Evolutionary conservation across 2,888 invertebrate genomes (phyloP), one percentile per base, ranked within the genome.

Genomic region (Trachelus tabidus): DNA sequence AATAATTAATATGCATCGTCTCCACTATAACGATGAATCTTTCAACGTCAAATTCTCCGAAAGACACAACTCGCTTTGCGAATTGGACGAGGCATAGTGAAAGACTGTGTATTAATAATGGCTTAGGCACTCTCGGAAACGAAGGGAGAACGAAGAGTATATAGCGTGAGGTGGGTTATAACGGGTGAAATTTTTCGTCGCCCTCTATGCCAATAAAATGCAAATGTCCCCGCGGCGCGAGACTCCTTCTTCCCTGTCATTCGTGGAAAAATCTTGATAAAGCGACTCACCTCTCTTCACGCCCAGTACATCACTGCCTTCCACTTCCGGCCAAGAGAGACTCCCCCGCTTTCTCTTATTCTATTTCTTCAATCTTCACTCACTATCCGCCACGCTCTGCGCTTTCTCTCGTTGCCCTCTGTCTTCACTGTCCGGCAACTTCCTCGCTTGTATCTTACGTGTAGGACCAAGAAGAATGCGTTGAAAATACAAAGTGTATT

Each of bases 171-270:
- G 23, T 56, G 56, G 56, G 15, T 6, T 56, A 56, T 23, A 23
- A 23, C 23, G 56, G 56, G 56, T 56, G 56, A 56, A 15, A 56
- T 56, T 56, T 56, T 23, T 23, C 56, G 56, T 56, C 56, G 56
- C 56, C 56, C 56, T 56, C 56, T 56, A 56, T 23, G 56, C 56
- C 71, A 71, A 71, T 71, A 71, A 71, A 71, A 71, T 71, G 71
- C 71, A 71, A 71, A 71, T 71, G 31, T 71, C 71, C 71, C 56
- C 56, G 15, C 56, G 6, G 56, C 56, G 71, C 31, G 11, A 31
- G 71, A 71, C 15, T 35, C 35, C 35, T 12, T 34, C 34, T 3
- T 34, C 34, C 71, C 34, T 34, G 71, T 31, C 71, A 34, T 31
- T 71, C 31, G 34, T 15, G 34, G 34, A 34, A 71, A 71, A 71